Evolutionary conservation across 30 jellyfish, hydroid and myxozoan genomes (phyloP).

Genomic region (Rhopilema esculentum): DNA sequence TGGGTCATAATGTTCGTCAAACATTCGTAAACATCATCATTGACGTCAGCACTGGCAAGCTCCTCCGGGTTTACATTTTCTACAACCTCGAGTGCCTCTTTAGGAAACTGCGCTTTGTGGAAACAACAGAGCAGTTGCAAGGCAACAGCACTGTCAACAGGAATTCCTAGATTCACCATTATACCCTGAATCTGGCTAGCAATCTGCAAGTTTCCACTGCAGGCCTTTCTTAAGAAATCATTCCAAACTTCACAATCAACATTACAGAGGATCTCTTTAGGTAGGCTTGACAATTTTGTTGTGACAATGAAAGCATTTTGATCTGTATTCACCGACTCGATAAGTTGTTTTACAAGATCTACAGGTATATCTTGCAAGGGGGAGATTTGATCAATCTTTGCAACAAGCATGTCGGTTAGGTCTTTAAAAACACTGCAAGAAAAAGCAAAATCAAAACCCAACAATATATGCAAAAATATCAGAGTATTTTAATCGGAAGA

Average conservation of each 20-base stretch:
- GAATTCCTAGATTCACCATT: slow-evolving; percentile 11
- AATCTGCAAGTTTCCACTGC: slow-evolving; percentile 38
- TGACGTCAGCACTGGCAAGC: slow-evolving; percentile 23
- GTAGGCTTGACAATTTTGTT: slow-evolving; percentile 9
- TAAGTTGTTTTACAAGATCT: slow-evolving; percentile 18
- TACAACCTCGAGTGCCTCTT: slow-evolving; percentile 30
- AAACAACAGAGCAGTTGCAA: slow-evolving; percentile 13
- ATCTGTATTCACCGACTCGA: slow-evolving; percentile 6
- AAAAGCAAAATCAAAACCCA: not conserved
- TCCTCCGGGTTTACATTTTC: slow-evolving; percentile 17
- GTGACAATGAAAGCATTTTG: slow-evolving; percentile 27
- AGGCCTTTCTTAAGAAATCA: slow-evolving; percentile 20
- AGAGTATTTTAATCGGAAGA: too few relatives aligned
- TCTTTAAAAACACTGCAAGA: not conserved
- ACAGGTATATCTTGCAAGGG: slow-evolving; percentile 31
- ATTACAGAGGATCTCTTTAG: not conserved
- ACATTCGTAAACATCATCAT: slow-evolving; percentile 22
- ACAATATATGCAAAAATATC: not conserved
- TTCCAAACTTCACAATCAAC: slow-evolving; percentile 42
- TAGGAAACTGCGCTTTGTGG: not conserved
- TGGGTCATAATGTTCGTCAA: not conserved
- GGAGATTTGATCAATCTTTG: slow-evolving; percentile 3
- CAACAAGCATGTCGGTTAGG: not conserved
- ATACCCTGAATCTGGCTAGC: slow-evolving; percentile 62
- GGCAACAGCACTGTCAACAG: slow-evolving; percentile 4